A percentile compares a stretch with the other conserved stretches of the same genome.
Evolutionary conservation across 1,140 invertebrate genomes (phyloP).

Genomic region (Drosophila novamexicana): DNA sequence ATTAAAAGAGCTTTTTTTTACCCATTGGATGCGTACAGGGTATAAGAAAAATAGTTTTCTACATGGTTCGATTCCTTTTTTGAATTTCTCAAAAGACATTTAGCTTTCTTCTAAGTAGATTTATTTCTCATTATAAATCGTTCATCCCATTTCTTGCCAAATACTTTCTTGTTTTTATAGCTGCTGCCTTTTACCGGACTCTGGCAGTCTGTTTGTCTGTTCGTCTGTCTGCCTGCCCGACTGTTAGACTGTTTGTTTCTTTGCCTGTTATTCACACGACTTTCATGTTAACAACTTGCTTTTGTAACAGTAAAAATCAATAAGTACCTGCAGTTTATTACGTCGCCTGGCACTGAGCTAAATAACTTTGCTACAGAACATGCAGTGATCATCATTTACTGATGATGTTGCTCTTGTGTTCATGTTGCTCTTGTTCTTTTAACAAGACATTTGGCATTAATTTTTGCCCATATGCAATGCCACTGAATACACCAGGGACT

Average conservation of each 20-base stretch:
- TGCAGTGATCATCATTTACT: conserved; percentile 72
- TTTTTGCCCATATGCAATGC: conserved; percentile 75
- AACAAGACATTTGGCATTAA: conserved; percentile 78
- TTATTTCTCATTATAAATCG: conserved; percentile 39
- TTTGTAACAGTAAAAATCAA: conserved; percentile 78
- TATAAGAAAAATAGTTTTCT: not conserved
- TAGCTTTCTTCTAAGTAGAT: conserved; percentile 19
- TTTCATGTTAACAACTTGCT: conserved; percentile 79
- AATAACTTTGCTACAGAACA: conserved; percentile 72
- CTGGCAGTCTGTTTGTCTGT: conserved; percentile 2
- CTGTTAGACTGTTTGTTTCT: conserved; percentile 29
- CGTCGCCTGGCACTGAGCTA: conserved; percentile 62
- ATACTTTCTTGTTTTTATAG: conserved; percentile 43
- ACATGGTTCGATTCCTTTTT: conserved; percentile 14
- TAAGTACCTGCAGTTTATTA: conserved; percentile 77
- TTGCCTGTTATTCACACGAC: conserved; percentile 75
- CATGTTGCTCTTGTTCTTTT: conserved; percentile 22
- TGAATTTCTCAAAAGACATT: conserved; percentile 10
- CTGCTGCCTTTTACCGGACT: conserved; percentile 47
- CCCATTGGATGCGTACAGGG: not conserved
- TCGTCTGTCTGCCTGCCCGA: conserved; percentile 4
- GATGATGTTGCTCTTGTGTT: conserved; percentile 27
- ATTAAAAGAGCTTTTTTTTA: not conserved
- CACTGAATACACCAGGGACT: conserved; percentile 59
- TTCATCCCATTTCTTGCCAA: conserved; percentile 29